These are phyloP conservation scores for Atractosteus spatula DNA, from an alignment of 2,113 vertebrate species.

Conservation along the genomic window DNA sequence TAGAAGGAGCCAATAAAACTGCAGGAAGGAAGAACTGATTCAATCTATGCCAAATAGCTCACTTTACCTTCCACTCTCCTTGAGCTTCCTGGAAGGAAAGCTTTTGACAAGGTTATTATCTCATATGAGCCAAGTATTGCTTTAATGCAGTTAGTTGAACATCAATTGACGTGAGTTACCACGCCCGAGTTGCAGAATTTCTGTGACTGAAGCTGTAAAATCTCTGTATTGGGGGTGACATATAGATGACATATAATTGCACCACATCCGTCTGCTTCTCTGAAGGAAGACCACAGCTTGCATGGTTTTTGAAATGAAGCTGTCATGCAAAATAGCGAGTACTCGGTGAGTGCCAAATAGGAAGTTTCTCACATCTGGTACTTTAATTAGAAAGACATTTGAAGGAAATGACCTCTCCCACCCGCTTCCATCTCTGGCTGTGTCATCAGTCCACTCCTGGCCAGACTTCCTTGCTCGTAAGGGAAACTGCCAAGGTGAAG, in stretches of 20 bases:
- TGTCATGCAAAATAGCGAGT: background rate
- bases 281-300: background rate
- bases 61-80: too few relatives aligned
- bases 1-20: too few relatives aligned
- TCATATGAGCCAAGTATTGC: too few relatives aligned
- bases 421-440: conserved; percentile 19
- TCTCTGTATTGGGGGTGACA: too few relatives aligned
- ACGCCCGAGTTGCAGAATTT: too few relatives aligned
- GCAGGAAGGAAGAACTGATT: too few relatives aligned
- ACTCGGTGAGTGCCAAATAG: background rate
- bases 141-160: too few relatives aligned
- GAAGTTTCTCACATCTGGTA: conserved; percentile 12
- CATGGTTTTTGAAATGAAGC: background rate
- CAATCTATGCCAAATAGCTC: too few relatives aligned
- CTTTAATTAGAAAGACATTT: conserved; percentile 12
- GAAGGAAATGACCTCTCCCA: conserved; percentile 13
- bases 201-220: too few relatives aligned
- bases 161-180: too few relatives aligned
- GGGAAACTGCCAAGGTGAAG: background rate
- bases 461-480: conserved; percentile 11
- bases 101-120: too few relatives aligned
- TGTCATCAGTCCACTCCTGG: conserved; percentile 13
- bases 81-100: too few relatives aligned
- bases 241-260: background rate
- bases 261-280: background rate